Evolutionary conservation across 2,888 invertebrate genomes (phyloP).

Genomic region (Ecdyonurus torrentis): DNA sequence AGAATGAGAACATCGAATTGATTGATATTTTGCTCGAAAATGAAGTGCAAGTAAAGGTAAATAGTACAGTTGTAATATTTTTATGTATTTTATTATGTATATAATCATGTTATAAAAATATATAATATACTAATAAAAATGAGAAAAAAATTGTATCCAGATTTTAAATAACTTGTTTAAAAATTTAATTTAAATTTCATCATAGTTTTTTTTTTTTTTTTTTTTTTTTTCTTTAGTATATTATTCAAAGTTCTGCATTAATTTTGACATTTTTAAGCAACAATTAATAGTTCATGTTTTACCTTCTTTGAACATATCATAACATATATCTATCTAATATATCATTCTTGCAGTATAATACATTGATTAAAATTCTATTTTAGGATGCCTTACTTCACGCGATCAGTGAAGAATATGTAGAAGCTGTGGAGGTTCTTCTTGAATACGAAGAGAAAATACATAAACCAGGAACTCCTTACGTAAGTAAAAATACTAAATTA

Average conservation of each 20-base stretch:
- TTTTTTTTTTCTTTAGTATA: too few species aligned
- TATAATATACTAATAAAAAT: too few species aligned
- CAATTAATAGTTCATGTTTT: not conserved
- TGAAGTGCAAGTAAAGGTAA: slow-evolving; percentile 74
- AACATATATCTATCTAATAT: too few species aligned
- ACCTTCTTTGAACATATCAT: too few species aligned
- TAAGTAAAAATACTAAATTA: slow-evolving; percentile 28
- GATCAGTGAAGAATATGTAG: slow-evolving; percentile 95
- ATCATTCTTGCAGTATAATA: too few species aligned
- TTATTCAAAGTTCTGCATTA: too few species aligned
- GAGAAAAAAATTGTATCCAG: not conserved
- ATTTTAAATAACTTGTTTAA: not conserved
- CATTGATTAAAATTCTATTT: too few species aligned
- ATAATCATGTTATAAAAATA: too few species aligned
- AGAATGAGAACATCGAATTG: slow-evolving; percentile 93
- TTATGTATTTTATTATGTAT: too few species aligned
- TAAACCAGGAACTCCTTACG: slow-evolving; percentile 57
- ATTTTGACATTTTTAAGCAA: not conserved
- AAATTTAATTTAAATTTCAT: not conserved
- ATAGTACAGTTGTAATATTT: too few species aligned
- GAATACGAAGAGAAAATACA: slow-evolving; percentile 78
- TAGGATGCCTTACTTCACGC: slow-evolving; percentile 89
- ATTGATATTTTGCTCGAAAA: slow-evolving; percentile 65
- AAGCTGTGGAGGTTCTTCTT: slow-evolving; percentile 88
- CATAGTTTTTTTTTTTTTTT: too few species aligned